These are phyloP conservation scores for Xylocopa sonorina DNA, from an alignment of 1,140 invertebrate species.

Conservation along the genomic window DNA sequence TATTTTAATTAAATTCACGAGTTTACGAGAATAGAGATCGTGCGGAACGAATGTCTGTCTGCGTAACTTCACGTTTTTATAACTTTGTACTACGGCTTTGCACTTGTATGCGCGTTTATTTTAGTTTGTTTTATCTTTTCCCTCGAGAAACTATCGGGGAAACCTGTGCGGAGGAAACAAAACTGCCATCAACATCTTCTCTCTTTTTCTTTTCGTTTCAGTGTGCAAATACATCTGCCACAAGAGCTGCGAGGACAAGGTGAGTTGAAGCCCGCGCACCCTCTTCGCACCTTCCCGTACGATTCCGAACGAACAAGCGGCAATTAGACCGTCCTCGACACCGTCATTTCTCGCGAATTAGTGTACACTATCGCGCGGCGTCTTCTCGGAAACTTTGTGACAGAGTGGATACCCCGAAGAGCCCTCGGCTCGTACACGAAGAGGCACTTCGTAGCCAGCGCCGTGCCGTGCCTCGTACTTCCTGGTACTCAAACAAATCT, in stretches of 20 bases:
- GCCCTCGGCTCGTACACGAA: constrained; percentile 48
- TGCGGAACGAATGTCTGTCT: too few relatives aligned
- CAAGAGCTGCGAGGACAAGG: constrained; percentile 89
- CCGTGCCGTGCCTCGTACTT: constrained; percentile 55
- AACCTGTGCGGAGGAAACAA: not conserved
- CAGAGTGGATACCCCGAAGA: constrained; percentile 61
- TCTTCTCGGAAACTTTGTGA: constrained; percentile 61
- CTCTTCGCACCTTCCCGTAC: not conserved
- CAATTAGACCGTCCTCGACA: constrained; percentile 23
- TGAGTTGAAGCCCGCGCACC: too few relatives aligned
- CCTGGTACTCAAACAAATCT: constrained; percentile 63
- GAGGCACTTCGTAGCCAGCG: constrained; percentile 27
- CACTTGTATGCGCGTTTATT: too few relatives aligned
- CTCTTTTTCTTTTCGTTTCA: constrained; percentile 81
- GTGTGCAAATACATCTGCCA: constrained; percentile 92
- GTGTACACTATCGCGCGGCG: constrained; percentile 45
- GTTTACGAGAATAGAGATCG: not conserved
- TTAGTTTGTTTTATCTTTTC: not conserved
- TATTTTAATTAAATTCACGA: not conserved
- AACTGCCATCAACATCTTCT: not conserved
- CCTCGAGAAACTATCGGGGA: not conserved
- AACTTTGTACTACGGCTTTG: too few relatives aligned
- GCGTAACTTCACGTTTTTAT: too few relatives aligned
- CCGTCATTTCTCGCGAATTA: constrained; percentile 49
- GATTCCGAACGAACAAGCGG: constrained; percentile 27